Evolutionary conservation across 2,888 invertebrate genomes (phyloP), one percentile per base, ranked within the genome.

Genomic region (Tubiluchus corallicola): DNA sequence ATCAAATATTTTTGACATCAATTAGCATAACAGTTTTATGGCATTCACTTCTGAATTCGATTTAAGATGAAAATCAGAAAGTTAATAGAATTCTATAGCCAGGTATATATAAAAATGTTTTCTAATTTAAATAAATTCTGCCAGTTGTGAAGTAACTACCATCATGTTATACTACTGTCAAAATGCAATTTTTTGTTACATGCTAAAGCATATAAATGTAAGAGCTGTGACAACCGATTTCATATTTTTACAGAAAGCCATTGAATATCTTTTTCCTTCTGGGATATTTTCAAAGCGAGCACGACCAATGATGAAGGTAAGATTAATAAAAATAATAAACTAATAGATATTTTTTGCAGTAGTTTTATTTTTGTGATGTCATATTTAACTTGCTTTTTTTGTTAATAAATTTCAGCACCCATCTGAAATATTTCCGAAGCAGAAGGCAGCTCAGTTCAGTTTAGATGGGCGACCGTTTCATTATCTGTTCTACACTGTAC

Each of bases 241-340:
- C n/a, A n/a, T n/a, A n/a, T 38, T 47, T 13, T 66, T 69, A 47
- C 61, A 82, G 82, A 74, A 74, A 59, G 82, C 92, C 2, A 84
- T 98, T 54, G 73, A 75, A 50, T 98, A 98, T 67, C 68, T 98
- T n/a, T 82, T 98, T 56, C 98, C 98, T 3, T 92, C 92, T 47
- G 92, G 88, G 3, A 68, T 98, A 44, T 84, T 73, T 60, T 82
- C 85, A 44, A 75, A 74, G 52, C 74, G 71, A 53, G 90, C 94
- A 0, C 72, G 84, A 43, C 96, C 98, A 0, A 64, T 80, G 15
- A 82, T 98, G 84, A 79, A 77, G 59, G 54, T 50, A 47, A 37
- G 38, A 20, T 40, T n/a, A 47, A 37, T 19, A n/a, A n/a, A n/a
- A n/a, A n/a, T n/a, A n/a, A n/a, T n/a, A n/a, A n/a, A n/a, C n/a